Percentiles rank a stretch among this genome's conserved stretches.
Conservation (phyloP, 1,140 invertebrate genomes). For the Sarcophaga bullata region DNA sequence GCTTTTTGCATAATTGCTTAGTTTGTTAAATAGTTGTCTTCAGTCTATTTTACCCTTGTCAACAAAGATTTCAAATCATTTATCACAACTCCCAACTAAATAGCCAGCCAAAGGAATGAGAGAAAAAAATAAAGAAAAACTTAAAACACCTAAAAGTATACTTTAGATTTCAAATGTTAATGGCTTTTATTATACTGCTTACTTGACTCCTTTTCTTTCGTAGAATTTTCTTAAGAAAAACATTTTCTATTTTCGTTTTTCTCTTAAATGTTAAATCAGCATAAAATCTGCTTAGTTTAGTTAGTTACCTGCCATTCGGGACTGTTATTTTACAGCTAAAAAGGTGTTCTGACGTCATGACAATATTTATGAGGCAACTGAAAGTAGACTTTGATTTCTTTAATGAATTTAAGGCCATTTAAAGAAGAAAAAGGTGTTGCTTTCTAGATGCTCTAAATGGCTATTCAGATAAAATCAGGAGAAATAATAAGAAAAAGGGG, state of each 20-base stretch:
- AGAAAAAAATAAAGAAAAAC: too few relatives aligned
- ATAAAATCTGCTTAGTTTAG: neutral
- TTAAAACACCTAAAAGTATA: neutral
- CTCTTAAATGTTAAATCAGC: neutral
- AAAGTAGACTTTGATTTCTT: slow-evolving; percentile 5
- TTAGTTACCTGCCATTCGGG: too few relatives aligned
- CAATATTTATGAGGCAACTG: neutral
- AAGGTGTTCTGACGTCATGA: neutral
- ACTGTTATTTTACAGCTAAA: too few relatives aligned
- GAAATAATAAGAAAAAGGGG: neutral
- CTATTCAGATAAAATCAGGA: too few relatives aligned
- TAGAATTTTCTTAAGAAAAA: too few relatives aligned
- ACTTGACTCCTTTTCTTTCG: too few relatives aligned
- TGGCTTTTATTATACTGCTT: neutral
- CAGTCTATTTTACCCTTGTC: neutral
- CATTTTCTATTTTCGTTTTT: too few relatives aligned
- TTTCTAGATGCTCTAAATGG: neutral
- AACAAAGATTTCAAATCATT: slow-evolving; percentile 7
- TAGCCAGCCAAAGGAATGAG: too few relatives aligned
- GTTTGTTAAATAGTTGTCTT: neutral
- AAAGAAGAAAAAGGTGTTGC: neutral
- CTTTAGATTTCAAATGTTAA: slow-evolving; percentile 15
- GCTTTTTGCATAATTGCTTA: slow-evolving; percentile 11
- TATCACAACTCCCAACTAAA: too few relatives aligned
- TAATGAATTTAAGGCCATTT: neutral